Conservation (phyloP, 2,888 invertebrate genomes). For the Agonopterix arenella region DNA sequence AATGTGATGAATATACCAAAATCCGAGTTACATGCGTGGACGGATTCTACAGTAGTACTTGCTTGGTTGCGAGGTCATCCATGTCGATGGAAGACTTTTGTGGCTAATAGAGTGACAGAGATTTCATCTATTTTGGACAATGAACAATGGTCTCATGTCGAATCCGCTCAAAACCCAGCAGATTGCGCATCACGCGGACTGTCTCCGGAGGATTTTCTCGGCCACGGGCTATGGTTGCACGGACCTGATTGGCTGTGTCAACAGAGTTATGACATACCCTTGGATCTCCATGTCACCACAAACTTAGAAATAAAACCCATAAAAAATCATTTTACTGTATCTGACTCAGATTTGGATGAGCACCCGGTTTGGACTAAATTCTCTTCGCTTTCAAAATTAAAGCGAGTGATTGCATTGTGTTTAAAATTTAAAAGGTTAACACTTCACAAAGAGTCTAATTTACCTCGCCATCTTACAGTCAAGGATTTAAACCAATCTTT, state of each 20-base stretch:
- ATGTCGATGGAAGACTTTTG: constrained; percentile 10
- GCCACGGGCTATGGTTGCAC: constrained; percentile 11
- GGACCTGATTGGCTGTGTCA: constrained; percentile 13
- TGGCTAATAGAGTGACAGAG: constrained; percentile 14
- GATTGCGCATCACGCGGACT: constrained; percentile 25
- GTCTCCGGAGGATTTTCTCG: constrained; percentile 11
- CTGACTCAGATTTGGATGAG: background rate
- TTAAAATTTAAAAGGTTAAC: constrained; percentile 6
- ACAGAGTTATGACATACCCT: background rate
- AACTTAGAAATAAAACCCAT: constrained; percentile 7
- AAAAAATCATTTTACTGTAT: background rate
- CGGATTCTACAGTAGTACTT: constrained; percentile 11
- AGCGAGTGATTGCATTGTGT: constrained; percentile 13
- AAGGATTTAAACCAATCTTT: constrained; percentile 8
- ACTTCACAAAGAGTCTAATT: constrained; percentile 2
- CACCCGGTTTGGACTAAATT: constrained; percentile 4
- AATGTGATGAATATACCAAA: constrained; percentile 1
- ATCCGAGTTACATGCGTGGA: constrained; percentile 7
- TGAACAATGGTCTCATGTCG: constrained; percentile 18
- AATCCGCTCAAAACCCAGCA: constrained; percentile 19
- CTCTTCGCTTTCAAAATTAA: too few relatives aligned
- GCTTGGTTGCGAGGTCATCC: constrained; percentile 17
- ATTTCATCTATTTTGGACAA: constrained; percentile 15
- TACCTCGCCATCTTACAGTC: constrained; percentile 2
- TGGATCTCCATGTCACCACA: background rate